A percentile compares a stretch with the other conserved stretches of the same genome.
Conservation (phyloP, 2,888 invertebrate genomes). For the Campoplex nolae region DNA sequence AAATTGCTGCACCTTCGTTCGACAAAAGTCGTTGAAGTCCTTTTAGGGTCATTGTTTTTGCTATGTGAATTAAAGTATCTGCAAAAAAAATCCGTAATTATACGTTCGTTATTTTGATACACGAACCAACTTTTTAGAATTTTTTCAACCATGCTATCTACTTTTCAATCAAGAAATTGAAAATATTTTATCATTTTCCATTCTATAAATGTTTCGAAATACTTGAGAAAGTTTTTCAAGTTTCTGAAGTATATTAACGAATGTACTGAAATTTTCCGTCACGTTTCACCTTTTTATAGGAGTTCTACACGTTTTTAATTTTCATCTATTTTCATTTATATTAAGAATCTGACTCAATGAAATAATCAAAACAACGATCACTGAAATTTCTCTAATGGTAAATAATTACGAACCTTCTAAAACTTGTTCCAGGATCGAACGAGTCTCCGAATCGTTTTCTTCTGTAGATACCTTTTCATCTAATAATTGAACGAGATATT, state of each 20-base stretch:
- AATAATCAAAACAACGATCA: not conserved
- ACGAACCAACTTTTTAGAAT: no score
- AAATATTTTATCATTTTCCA: not conserved
- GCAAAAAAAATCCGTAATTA: conserved; percentile 69
- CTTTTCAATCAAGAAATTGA: no score
- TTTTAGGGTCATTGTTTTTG: conserved; percentile 81
- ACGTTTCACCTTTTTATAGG: not conserved
- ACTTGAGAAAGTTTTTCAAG: not conserved
- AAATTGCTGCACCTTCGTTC: conserved; percentile 80
- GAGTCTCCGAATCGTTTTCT: conserved; percentile 74
- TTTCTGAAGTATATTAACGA: not conserved
- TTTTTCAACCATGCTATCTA: no score
- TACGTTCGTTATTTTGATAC: not conserved
- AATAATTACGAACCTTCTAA: conserved; percentile 76
- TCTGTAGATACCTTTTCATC: conserved; percentile 78
- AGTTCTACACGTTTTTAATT: not conserved
- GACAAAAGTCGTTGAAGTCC: conserved; percentile 82
- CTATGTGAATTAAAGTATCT: conserved; percentile 82
- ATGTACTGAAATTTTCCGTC: not conserved
- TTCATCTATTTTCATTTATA: not conserved
- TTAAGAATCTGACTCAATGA: no score
- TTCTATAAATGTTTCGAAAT: not conserved
- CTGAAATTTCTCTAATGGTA: not conserved
- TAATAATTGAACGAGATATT: conserved; percentile 80
- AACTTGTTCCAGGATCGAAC: conserved; percentile 78